These are phyloP conservation scores for Ianthella basta DNA, from an alignment of 37 sponge, comb jelly and placozoan species.

Conservation along the genomic window DNA sequence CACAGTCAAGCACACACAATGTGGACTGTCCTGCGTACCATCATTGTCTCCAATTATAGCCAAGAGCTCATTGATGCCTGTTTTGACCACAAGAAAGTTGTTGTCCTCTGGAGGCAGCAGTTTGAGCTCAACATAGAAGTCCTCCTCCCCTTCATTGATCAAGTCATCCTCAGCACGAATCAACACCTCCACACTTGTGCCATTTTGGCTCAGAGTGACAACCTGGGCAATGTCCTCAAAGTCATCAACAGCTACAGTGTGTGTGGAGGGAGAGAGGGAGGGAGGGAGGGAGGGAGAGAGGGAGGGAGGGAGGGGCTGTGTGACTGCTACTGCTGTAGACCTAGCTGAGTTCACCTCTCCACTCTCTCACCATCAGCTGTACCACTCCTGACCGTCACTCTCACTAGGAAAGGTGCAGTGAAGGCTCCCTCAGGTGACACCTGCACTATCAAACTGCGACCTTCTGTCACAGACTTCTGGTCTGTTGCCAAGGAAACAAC, in stretches of 20 bases:
- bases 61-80: too few species aligned
- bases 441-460: not conserved
- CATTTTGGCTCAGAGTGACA: too few species aligned
- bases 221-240: too few species aligned
- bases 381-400: not conserved
- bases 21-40: too few species aligned
- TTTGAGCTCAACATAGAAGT: too few species aligned
- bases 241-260: not conserved
- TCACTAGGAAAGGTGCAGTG: not conserved
- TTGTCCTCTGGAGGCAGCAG: too few species aligned
- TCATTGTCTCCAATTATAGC: slow-evolving; percentile 10
- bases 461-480: not conserved
- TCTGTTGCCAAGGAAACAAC: slow-evolving; percentile 11
- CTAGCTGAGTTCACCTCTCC: not conserved
- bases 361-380: not conserved
- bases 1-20: not conserved
- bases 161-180: too few species aligned
- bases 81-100: too few species aligned
- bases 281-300: not conserved
- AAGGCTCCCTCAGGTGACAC: not conserved
- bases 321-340: not conserved
- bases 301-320: not conserved
- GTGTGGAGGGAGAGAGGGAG: not conserved
- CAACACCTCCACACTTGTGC: too few species aligned
- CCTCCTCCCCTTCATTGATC: too few species aligned